phyloP scores from a whole-genome alignment of 37 sponge, comb jelly and placozoan species.

The Ephydatia muelleri region DNA sequence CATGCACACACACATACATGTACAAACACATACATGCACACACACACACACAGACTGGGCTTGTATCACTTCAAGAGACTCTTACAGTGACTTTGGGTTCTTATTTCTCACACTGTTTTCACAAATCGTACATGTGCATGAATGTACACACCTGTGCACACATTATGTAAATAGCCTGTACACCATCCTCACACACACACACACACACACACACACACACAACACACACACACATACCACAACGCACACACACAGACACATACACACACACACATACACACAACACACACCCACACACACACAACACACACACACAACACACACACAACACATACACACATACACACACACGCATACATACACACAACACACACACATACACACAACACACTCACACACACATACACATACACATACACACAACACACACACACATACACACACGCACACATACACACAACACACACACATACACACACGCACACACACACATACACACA shows the following conservation, averaged over 20 bases:
- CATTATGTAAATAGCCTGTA: conserved; percentile 17
- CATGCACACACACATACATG: conserved; percentile 52
- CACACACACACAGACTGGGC: too few relatives aligned
- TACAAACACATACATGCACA: conserved; percentile 10
- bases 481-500: too few relatives aligned
- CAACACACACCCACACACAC: conserved; percentile 26
- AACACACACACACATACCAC: conserved; percentile 17
- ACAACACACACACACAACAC: too few relatives aligned
- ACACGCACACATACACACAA: conserved; percentile 14
- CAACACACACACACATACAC: conserved; percentile 30
- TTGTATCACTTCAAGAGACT: too few relatives aligned
- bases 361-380: neutral
- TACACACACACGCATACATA: conserved; percentile 2
- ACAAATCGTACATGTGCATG: conserved; percentile 5
- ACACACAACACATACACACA: too few relatives aligned
- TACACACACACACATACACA: neutral
- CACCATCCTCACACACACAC: neutral
- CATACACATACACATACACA: too few relatives aligned
- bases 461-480: conserved; percentile 6
- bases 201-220: neutral
- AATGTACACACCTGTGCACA: conserved; percentile 57
- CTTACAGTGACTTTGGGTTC: too few relatives aligned
- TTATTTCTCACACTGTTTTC: too few relatives aligned
- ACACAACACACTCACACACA: too few relatives aligned
- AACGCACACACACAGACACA: neutral